Conservation (phyloP, 2,888 invertebrate genomes). For the Horisme vitalbata region DNA sequence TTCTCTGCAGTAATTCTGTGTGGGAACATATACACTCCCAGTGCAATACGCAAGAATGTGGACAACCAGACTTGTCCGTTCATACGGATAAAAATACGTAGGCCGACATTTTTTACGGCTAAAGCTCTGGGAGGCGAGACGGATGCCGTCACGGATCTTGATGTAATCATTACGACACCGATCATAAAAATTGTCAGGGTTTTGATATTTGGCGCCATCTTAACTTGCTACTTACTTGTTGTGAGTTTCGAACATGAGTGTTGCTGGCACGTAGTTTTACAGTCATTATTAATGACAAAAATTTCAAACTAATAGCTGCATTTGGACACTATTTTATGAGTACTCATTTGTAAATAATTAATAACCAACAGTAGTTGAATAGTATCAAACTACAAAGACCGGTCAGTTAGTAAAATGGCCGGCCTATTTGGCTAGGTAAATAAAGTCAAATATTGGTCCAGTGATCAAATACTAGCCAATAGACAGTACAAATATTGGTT, state of each 20-base stretch:
- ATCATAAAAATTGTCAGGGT: conserved; percentile 19
- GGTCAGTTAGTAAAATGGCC: no score
- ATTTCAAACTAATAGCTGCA: no score
- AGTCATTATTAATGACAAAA: background rate
- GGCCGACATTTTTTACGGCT: conserved; percentile 35
- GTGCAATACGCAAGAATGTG: conserved; percentile 24
- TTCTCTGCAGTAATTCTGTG: no score
- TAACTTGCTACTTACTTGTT: conserved; percentile 21
- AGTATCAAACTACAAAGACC: no score
- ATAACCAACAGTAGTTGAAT: no score
- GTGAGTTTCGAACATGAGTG: conserved; percentile 4
- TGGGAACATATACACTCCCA: conserved; percentile 45
- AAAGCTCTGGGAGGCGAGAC: conserved; percentile 28
- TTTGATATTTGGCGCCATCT: conserved; percentile 23
- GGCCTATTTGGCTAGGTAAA: no score
- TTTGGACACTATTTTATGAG: no score
- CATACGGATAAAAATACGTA: conserved; percentile 40
- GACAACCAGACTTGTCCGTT: conserved; percentile 37
- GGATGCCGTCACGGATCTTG: conserved; percentile 46
- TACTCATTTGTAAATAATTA: no score
- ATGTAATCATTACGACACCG: conserved; percentile 37
- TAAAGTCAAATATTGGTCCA: no score
- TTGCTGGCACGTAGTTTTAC: no score
- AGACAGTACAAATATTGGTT: no score
- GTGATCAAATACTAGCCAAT: no score